phyloP scores from a whole-genome alignment of 2,888 invertebrate genomes.

The Eupeodes luniger region DNA sequence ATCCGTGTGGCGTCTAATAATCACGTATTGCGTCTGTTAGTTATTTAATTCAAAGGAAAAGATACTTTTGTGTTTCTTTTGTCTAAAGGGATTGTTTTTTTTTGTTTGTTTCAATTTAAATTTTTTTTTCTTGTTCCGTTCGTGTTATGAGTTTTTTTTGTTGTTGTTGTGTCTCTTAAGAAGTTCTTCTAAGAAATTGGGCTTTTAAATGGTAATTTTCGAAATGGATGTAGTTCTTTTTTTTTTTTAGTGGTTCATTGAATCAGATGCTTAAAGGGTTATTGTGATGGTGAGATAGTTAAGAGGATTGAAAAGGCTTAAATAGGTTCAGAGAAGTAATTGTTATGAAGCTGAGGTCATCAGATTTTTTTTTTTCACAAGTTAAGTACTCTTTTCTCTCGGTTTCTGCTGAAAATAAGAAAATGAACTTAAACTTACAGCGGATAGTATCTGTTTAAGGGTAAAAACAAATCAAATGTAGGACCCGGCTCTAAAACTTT shows the following conservation, averaged over 20 bases:
- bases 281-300: background rate
- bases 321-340: background rate
- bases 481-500: too few relatives aligned
- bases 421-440: too few relatives aligned
- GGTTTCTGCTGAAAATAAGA: too few relatives aligned
- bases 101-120: background rate
- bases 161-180: slow-evolving; percentile 28
- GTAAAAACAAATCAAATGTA: too few relatives aligned
- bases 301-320: background rate
- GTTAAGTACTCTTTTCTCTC: too few relatives aligned
- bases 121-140: slow-evolving; percentile 21
- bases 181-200: slow-evolving; percentile 53
- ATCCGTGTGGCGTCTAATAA: slow-evolving; percentile 74
- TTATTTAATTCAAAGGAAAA: slow-evolving; percentile 65
- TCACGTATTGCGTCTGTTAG: slow-evolving; percentile 66
- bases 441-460: too few relatives aligned
- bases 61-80: slow-evolving; percentile 12
- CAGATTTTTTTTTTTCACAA: background rate
- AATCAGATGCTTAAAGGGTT: slow-evolving; percentile 31
- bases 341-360: background rate
- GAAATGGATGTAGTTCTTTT: slow-evolving; percentile 19
- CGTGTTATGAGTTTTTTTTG: slow-evolving; percentile 21
- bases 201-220: slow-evolving; percentile 44
- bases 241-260: slow-evolving; percentile 12
- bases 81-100: slow-evolving; percentile 24